Percentiles rank a stretch among this genome's conserved stretches.
phyloP scores from a whole-genome alignment of 2,888 invertebrate species.

The Halictus quadricinctus region DNA sequence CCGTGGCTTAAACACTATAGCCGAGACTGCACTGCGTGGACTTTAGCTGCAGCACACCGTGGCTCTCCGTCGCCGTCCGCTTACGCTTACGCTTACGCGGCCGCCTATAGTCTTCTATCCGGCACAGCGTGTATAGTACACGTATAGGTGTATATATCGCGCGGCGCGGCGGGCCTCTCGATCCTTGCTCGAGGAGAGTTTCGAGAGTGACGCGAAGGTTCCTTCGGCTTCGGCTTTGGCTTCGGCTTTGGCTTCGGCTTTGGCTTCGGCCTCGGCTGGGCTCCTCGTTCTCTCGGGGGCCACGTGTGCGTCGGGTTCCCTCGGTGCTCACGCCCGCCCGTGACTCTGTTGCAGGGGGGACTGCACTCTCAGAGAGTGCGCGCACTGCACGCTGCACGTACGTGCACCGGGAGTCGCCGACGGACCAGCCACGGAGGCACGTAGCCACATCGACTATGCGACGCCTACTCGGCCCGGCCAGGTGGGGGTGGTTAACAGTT shows the following conservation, averaged over 20 bases:
- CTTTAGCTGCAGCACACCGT: conserved; percentile 59
- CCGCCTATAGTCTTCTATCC: background rate
- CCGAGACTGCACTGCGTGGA: conserved; percentile 71
- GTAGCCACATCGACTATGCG: background rate
- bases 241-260: too few relatives aligned
- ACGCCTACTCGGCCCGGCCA: background rate
- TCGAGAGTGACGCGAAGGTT: conserved; percentile 48
- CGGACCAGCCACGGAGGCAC: background rate
- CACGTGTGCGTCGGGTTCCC: conserved; percentile 27
- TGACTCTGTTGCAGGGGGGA: conserved; percentile 28
- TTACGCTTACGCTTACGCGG: background rate
- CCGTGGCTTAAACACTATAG: conserved; percentile 72
- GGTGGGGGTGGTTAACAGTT: background rate
- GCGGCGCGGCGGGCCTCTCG: conserved; percentile 4
- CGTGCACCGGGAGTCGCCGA: background rate
- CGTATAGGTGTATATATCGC: background rate
- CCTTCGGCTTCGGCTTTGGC: conserved; percentile 18
- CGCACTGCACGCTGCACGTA: background rate
- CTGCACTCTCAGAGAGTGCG: conserved; percentile 34
- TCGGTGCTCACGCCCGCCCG: conserved; percentile 12
- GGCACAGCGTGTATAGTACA: background rate
- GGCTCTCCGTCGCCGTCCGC: conserved; percentile 2
- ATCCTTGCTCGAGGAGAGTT: conserved; percentile 36
- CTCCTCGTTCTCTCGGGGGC: conserved; percentile 7
- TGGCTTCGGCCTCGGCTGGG: too few relatives aligned